Evolutionary conservation across 2,113 vertebrate species (phyloP).

Genomic region (Tachycineta bicolor): DNA sequence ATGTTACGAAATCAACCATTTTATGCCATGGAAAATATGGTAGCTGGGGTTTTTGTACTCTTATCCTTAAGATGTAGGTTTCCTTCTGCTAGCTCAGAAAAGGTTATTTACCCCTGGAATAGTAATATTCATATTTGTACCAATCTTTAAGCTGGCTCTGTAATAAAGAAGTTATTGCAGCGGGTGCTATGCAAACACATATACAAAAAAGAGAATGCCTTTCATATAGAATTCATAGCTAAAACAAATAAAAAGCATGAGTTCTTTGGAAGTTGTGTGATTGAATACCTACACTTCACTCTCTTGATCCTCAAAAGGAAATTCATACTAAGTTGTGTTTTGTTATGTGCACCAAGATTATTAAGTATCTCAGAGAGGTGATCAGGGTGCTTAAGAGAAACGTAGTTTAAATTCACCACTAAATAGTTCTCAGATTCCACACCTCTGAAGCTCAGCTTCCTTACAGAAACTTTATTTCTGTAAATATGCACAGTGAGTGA

Average conservation of each 20-base stretch:
- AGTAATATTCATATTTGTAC: neutral
- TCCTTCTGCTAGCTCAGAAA: neutral
- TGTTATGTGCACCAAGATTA: neutral
- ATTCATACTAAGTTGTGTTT: rapidly evolving
- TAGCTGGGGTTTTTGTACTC: rapidly evolving
- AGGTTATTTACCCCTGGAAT: neutral
- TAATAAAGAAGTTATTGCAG: neutral
- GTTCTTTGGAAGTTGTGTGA: neutral
- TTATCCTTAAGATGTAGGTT: neutral
- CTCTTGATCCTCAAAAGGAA: neutral
- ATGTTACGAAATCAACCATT: neutral
- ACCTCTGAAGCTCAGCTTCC: neutral
- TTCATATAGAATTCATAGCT: neutral
- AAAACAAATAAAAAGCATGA: neutral
- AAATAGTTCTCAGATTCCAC: neutral
- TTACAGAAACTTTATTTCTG: neutral
- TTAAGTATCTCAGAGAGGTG: neutral
- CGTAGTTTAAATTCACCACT: neutral
- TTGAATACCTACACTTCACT: neutral
- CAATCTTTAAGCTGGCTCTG: neutral
- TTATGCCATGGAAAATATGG: neutral
- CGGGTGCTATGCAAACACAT: neutral
- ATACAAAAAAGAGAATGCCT: rapidly evolving
- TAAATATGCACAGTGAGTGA: neutral
- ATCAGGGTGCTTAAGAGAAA: neutral